These are phyloP conservation scores for Aphidius ervi DNA, from an alignment of 1,140 invertebrate species.

Conservation along the genomic window DNA sequence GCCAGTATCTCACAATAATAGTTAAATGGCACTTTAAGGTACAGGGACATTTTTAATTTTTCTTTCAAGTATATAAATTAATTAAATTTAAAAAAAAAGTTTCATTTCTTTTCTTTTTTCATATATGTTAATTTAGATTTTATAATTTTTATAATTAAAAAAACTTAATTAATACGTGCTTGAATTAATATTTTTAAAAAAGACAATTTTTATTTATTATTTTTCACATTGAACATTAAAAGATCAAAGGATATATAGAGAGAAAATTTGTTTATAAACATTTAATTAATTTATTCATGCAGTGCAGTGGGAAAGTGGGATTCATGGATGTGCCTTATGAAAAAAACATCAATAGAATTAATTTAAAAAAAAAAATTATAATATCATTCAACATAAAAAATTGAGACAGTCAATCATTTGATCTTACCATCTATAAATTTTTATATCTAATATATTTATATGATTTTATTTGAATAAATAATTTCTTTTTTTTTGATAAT, in stretches of 20 bases:
- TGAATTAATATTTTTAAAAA: too few species aligned
- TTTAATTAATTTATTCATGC: slow-evolving; percentile 34
- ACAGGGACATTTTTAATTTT: slow-evolving; percentile 27
- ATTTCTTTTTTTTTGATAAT: background rate
- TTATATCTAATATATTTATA: background rate
- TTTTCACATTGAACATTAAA: too few species aligned
- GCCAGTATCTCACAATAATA: slow-evolving; percentile 53
- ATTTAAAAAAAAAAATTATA: slow-evolving; percentile 21
- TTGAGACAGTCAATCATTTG: background rate
- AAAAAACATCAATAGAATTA: slow-evolving; percentile 17
- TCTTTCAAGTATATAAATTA: background rate
- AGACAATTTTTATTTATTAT: too few species aligned
- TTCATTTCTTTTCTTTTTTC: background rate
- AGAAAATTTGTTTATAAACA: slow-evolving; percentile 6
- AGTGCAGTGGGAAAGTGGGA: slow-evolving; percentile 48
- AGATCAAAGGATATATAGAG: background rate
- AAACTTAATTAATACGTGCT: too few species aligned
- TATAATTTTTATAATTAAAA: background rate
- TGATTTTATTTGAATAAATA: too few species aligned
- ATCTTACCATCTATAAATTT: slow-evolving; percentile 8
- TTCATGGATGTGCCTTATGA: slow-evolving; percentile 49
- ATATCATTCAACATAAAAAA: slow-evolving; percentile 27
- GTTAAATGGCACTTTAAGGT: slow-evolving; percentile 45
- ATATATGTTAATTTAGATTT: slow-evolving; percentile 1
- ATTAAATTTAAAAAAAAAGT: background rate